Evolutionary conservation across 2,888 invertebrate genomes (phyloP).

Genomic region (Aelia acuminata): DNA sequence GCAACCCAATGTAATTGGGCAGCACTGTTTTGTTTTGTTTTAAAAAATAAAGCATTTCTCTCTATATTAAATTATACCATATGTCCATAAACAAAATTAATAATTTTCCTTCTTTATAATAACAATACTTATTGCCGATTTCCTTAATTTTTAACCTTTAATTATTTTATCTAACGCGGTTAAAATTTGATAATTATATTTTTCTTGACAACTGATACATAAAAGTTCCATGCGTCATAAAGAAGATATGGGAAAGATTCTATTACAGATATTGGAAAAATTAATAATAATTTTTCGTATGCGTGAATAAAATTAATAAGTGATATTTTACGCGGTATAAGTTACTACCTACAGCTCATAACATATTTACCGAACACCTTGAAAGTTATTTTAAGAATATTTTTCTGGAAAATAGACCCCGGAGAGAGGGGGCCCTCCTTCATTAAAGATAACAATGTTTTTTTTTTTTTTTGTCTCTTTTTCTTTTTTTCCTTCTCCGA

Average conservation of each 20-base stretch:
- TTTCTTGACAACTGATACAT: too few species aligned
- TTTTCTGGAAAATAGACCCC: neutral
- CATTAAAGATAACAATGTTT: constrained; percentile 41
- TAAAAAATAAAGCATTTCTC: too few species aligned
- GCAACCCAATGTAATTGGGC: too few species aligned
- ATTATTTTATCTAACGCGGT: too few species aligned
- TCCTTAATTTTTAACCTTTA: too few species aligned
- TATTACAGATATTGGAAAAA: neutral
- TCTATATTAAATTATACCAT: too few species aligned
- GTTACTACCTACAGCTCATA: neutral
- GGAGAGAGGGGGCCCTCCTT: neutral
- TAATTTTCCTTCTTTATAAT: too few species aligned
- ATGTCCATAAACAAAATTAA: too few species aligned
- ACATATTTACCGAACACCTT: neutral
- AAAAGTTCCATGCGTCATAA: too few species aligned
- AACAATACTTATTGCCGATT: too few species aligned
- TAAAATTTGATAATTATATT: too few species aligned
- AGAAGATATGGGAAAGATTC: neutral
- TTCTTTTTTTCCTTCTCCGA: neutral
- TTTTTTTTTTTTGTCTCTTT: neutral
- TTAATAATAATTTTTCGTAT: neutral
- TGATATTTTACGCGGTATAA: neutral
- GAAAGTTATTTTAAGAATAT: neutral
- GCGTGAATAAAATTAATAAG: neutral
- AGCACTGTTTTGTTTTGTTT: too few species aligned